A percentile compares a stretch with the other conserved stretches of the same genome.
Evolutionary conservation across 2,113 vertebrate genomes (phyloP).

Genomic region (Bostrychus sinensis): DNA sequence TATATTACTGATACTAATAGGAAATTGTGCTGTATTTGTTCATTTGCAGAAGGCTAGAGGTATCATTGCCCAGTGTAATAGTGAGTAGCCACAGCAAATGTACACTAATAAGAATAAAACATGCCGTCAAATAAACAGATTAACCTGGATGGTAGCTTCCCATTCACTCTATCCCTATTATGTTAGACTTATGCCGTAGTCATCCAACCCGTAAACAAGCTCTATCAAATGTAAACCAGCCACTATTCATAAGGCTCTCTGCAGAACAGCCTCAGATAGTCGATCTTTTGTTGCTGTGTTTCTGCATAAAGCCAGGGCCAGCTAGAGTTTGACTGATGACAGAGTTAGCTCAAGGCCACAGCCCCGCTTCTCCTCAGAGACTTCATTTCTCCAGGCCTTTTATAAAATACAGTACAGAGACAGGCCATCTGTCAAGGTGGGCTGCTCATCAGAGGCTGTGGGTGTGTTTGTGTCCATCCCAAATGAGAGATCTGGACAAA

Average conservation of each 20-base stretch:
- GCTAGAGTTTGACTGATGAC: slow-evolving; percentile 27
- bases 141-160: too few relatives aligned
- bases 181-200: background rate
- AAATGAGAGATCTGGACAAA: slow-evolving; percentile 47
- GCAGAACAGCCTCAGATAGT: background rate
- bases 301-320: slow-evolving; percentile 17
- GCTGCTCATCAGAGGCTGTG: slow-evolving; percentile 49
- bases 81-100: too few relatives aligned
- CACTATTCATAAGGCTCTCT: too few relatives aligned
- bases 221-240: background rate
- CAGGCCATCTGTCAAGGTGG: slow-evolving; percentile 72
- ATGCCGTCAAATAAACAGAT: too few relatives aligned
- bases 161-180: background rate
- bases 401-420: slow-evolving; percentile 65
- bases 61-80: too few relatives aligned
- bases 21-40: too few relatives aligned
- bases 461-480: slow-evolving; percentile 48
- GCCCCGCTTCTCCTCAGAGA: slow-evolving; percentile 31
- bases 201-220: background rate
- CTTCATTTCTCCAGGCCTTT: too few relatives aligned
- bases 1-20: too few relatives aligned
- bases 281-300: background rate
- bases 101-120: too few relatives aligned
- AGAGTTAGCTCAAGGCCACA: slow-evolving; percentile 20
- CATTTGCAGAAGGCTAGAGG: too few relatives aligned